phyloP scores from a whole-genome alignment of 2,797 vertebrate genomes.

The Holocentrus rufus region DNA sequence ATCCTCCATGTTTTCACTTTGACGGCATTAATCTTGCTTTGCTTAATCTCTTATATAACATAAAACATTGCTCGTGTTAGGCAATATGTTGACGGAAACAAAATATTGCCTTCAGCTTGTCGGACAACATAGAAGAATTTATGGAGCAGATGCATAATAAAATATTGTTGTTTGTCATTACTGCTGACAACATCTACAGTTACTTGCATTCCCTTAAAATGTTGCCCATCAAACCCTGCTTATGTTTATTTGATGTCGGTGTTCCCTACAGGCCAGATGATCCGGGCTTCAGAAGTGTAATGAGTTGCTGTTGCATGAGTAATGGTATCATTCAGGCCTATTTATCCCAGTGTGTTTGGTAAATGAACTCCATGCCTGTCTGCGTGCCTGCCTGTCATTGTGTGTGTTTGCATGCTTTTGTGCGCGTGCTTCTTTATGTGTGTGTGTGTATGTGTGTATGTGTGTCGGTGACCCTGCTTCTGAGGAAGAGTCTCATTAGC shows the following conservation, averaged over 20 bases:
- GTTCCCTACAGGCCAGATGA: background rate
- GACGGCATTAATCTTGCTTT: constrained; percentile 35
- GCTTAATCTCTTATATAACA: constrained; percentile 15
- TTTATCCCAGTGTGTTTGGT: constrained; percentile 36
- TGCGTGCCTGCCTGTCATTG: background rate
- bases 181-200: background rate
- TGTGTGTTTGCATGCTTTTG: background rate
- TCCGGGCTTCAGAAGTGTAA: background rate
- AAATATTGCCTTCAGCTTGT: background rate
- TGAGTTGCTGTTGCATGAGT: constrained; percentile 13
- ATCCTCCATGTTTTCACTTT: background rate
- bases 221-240: background rate
- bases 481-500: constrained; percentile 42
- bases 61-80: too few species aligned
- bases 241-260: background rate
- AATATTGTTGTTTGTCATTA: background rate
- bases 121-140: background rate
- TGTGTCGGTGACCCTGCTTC: constrained; percentile 10
- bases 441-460: background rate
- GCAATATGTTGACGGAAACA: background rate
- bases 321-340: constrained; percentile 30
- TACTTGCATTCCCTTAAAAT: background rate
- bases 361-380: constrained; percentile 19
- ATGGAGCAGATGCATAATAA: background rate
- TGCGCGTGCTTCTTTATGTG: background rate